Percentiles rank a stretch among this genome's conserved stretches.
These are phyloP conservation scores for Puntigrus tetrazona DNA, from an alignment of 2,113 vertebrate species.

Conservation along the genomic window DNA sequence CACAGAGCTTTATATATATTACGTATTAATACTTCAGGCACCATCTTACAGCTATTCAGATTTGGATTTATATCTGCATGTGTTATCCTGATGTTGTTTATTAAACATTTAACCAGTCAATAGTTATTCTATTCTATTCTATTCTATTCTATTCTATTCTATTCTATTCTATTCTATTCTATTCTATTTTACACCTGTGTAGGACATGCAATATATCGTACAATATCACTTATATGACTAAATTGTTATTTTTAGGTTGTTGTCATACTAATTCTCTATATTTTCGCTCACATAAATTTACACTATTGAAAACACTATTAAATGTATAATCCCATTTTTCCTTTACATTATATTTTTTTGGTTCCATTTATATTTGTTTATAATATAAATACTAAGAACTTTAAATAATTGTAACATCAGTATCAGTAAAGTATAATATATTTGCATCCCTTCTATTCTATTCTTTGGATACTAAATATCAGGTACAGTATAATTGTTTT, in stretches of 20 bases:
- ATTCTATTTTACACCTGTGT: not conserved
- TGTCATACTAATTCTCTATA: not conserved
- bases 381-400: too few relatives aligned
- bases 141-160: not conserved
- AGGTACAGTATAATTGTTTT: too few relatives aligned
- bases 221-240: not conserved
- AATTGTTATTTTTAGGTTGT: not conserved
- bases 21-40: too few relatives aligned
- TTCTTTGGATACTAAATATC: too few relatives aligned
- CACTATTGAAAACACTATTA: not conserved
- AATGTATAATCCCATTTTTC: not conserved
- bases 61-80: not conserved
- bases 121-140: not conserved
- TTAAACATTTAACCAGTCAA: not conserved
- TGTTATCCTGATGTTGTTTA: not conserved
- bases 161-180: not conserved
- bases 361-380: too few relatives aligned
- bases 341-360: not conserved
- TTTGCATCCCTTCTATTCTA: too few relatives aligned
- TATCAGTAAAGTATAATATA: too few relatives aligned
- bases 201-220: not conserved
- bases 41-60: too few relatives aligned
- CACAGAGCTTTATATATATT: not conserved
- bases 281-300: not conserved
- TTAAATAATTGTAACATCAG: too few relatives aligned